A percentile compares a stretch with the other conserved stretches of the same genome.
phyloP scores from a whole-genome alignment of 2,113 vertebrate species.

The Boulengeromyrus knoepffleri region DNA sequence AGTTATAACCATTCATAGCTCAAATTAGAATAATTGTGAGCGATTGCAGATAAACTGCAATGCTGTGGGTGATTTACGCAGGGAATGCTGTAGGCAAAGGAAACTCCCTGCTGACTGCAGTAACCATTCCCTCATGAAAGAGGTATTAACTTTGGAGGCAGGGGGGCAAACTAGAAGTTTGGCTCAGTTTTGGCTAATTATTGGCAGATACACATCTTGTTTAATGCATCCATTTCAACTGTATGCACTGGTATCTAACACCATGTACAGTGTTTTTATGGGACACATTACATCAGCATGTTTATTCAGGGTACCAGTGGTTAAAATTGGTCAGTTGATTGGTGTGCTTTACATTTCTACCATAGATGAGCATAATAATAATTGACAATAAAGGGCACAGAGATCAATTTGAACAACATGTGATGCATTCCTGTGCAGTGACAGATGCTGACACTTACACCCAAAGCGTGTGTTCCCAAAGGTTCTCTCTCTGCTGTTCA shows the following conservation, averaged over 20 bases:
- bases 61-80: background rate
- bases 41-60: background rate
- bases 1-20: constrained; percentile 2
- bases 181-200: background rate
- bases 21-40: background rate
- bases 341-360: background rate
- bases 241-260: background rate
- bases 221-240: background rate
- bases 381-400: background rate
- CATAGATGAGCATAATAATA: background rate
- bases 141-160: background rate
- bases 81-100: background rate
- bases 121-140: background rate
- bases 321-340: background rate
- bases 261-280: background rate
- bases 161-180: background rate
- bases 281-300: background rate
- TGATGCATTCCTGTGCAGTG: background rate
- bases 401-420: background rate
- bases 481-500: background rate
- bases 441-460: background rate
- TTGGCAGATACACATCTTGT: background rate
- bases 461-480: background rate
- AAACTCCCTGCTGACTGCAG: background rate
- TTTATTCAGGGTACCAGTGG: background rate